Conservation (phyloP, 2,797 vertebrate species). For the Rhinella marina region DNA sequence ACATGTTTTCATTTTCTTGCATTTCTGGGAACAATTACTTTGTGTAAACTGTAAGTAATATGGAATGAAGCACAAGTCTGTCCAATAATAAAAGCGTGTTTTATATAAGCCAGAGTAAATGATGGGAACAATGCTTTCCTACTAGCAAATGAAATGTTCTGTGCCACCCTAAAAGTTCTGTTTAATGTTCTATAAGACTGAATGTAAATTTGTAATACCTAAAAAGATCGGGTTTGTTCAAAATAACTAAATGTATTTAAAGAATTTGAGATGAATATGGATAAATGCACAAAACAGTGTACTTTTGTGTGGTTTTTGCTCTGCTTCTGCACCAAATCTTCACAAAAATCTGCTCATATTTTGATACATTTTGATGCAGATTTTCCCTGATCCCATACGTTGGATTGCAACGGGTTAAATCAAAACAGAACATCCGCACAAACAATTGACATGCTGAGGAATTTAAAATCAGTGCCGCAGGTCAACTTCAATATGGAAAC, state of each 20-base stretch:
- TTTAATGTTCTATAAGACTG: neutral
- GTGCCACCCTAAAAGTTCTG: neutral
- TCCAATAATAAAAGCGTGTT: constrained; percentile 1
- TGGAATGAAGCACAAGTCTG: constrained; percentile 11
- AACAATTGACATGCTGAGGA: too few relatives aligned
- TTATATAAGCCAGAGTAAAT: constrained; percentile 26
- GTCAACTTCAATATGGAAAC: too few relatives aligned
- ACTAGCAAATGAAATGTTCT: neutral
- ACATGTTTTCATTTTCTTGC: constrained; percentile 28
- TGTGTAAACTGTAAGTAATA: constrained; percentile 43
- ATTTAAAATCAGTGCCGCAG: too few relatives aligned
- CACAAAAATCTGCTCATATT: too few relatives aligned
- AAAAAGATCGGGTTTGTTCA: neutral
- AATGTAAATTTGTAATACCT: neutral
- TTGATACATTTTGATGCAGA: too few relatives aligned
- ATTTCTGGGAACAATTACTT: constrained; percentile 48
- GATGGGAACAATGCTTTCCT: neutral
- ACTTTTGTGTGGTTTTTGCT: too few relatives aligned
- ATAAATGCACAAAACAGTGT: too few relatives aligned
- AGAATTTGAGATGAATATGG: too few relatives aligned
- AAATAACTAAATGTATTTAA: neutral
- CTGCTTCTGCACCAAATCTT: too few relatives aligned
- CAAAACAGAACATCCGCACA: too few relatives aligned
- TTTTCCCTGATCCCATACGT: too few relatives aligned
- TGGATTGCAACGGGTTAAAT: too few relatives aligned